Evolutionary conservation across 2,797 vertebrate species (phyloP).

Genomic region (Silurus lanzhouensis): DNA sequence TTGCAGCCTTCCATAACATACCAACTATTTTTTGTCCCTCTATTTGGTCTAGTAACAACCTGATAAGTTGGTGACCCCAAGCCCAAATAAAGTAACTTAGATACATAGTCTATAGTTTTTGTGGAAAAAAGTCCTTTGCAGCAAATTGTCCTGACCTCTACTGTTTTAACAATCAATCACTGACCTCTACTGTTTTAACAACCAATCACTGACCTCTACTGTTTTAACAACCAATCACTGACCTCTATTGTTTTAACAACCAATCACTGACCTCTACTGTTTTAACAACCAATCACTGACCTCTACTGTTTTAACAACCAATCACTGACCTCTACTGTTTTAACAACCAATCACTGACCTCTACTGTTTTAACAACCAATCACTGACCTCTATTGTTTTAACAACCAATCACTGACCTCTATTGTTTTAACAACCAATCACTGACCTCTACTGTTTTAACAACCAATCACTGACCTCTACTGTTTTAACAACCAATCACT

Average conservation of each 20-base stretch:
- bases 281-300: too few relatives aligned
- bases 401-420: not conserved
- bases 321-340: too few relatives aligned
- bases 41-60: too few relatives aligned
- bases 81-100: too few relatives aligned
- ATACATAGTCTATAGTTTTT: too few relatives aligned
- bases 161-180: not conserved
- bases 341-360: too few relatives aligned
- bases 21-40: too few relatives aligned
- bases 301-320: too few relatives aligned
- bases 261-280: not conserved
- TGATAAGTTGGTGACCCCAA: too few relatives aligned
- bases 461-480: not conserved
- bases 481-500: not conserved
- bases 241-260: not conserved
- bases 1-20: too few relatives aligned
- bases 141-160: not conserved
- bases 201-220: not conserved
- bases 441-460: not conserved
- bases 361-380: too few relatives aligned
- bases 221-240: not conserved
- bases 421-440: not conserved
- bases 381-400: too few relatives aligned
- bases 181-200: not conserved
- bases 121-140: not conserved